Evolutionary conservation across 2,113 vertebrate species (phyloP).

Genomic region (Strix aluco): DNA sequence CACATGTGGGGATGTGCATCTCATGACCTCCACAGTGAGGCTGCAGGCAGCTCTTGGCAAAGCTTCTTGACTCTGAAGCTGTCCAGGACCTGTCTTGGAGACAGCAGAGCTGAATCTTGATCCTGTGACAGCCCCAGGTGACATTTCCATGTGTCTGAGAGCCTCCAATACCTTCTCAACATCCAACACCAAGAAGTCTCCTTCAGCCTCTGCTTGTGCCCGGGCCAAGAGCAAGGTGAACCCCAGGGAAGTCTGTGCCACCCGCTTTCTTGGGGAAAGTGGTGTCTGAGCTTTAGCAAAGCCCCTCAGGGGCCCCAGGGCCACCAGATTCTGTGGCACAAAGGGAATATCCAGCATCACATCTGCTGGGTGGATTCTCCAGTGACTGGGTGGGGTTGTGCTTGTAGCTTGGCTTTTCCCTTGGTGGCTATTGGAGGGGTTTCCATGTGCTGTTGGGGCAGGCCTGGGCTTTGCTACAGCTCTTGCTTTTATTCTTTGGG

Average conservation of each 20-base stretch:
- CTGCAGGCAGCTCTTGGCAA: not conserved
- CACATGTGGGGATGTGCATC: accelerated
- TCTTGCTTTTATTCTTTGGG: not conserved
- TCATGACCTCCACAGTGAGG: accelerated
- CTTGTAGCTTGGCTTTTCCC: not conserved
- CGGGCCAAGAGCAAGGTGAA: not conserved
- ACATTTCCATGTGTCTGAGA: not conserved
- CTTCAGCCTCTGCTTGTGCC: no score
- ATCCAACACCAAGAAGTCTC: not conserved
- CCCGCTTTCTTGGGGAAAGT: accelerated
- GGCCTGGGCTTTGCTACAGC: not conserved
- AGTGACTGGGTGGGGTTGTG: not conserved
- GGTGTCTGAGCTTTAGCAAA: not conserved
- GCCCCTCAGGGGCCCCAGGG: not conserved
- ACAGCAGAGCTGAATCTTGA: no score
- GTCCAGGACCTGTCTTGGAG: not conserved
- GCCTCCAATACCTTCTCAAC: not conserved
- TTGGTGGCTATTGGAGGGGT: not conserved
- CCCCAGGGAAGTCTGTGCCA: not conserved
- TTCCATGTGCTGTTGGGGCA: not conserved
- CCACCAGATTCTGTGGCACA: accelerated
- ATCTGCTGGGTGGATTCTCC: not conserved
- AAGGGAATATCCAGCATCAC: not conserved
- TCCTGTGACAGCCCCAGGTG: not conserved
- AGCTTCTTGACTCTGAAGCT: not conserved